A percentile compares a stretch with the other conserved stretches of the same genome.
These are phyloP conservation scores for Aspidapion aeneum DNA, from an alignment of 2,888 invertebrate genomes.

Conservation along the genomic window DNA sequence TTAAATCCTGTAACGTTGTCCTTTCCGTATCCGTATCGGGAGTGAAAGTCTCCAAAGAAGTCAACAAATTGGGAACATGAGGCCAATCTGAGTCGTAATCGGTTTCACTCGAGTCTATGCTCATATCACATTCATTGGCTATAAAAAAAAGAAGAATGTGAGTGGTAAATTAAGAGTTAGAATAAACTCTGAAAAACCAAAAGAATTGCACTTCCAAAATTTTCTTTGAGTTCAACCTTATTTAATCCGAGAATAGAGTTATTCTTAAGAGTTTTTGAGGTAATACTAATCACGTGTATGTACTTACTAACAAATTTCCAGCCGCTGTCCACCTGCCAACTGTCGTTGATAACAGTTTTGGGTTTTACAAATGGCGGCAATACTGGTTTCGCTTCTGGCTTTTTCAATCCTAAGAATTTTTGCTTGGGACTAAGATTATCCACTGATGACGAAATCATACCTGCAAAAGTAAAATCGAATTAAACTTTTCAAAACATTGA, in stretches of 20 bases:
- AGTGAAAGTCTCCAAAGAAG: constrained; percentile 45
- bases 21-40: constrained; percentile 56
- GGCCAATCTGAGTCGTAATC: constrained; percentile 55
- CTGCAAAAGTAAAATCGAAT: constrained; percentile 30
- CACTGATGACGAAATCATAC: constrained; percentile 61
- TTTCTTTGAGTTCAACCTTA: too few relatives aligned
- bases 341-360: constrained; percentile 51
- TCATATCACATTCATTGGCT: constrained; percentile 53
- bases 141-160: constrained; percentile 40
- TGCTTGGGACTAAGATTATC: constrained; percentile 60
- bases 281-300: too few relatives aligned
- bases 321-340: constrained; percentile 85
- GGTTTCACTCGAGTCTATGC: constrained; percentile 50
- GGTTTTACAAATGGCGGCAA: constrained; percentile 63
- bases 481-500: too few relatives aligned
- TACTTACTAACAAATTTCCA: constrained; percentile 83
- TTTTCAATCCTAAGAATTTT: constrained; percentile 41
- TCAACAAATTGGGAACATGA: constrained; percentile 47
- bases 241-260: too few relatives aligned
- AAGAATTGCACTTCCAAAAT: too few relatives aligned
- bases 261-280: too few relatives aligned
- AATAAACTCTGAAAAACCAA: constrained; percentile 36
- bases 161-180: too few relatives aligned
- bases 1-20: constrained; percentile 74
- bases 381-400: constrained; percentile 66